These are phyloP conservation scores for Andrena flavipes DNA, from an alignment of 2,888 invertebrate species.

Conservation along the genomic window DNA sequence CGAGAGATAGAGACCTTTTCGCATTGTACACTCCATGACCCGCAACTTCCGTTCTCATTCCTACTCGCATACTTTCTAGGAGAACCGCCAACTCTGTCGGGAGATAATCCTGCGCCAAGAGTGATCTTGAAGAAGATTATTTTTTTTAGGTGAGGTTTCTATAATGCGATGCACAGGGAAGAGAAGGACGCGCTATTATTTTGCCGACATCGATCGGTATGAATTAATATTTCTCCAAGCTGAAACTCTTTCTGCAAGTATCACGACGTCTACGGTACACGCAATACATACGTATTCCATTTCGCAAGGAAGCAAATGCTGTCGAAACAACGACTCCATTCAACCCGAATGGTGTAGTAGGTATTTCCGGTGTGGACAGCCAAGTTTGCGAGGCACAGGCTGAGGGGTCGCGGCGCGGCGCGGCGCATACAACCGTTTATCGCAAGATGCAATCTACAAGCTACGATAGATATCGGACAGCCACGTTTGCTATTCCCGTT, in stretches of 20 bases:
- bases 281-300: not conserved
- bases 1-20: not conserved
- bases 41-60: conserved; percentile 33
- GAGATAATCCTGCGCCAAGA: not conserved
- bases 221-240: not conserved
- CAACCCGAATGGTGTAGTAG: conserved; percentile 51
- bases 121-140: not conserved
- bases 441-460: conserved; percentile 43
- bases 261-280: not conserved
- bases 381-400: conserved; percentile 34
- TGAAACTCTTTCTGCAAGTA: not conserved
- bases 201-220: not conserved
- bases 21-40: not conserved
- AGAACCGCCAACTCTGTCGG: not conserved
- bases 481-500: conserved; percentile 9
- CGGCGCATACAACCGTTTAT: conserved; percentile 43
- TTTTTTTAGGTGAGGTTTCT: too few relatives aligned
- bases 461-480: conserved; percentile 45
- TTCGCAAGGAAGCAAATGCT: conserved; percentile 31
- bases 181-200: too few relatives aligned
- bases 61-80: not conserved
- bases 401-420: conserved; percentile 22
- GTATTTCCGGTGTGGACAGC: conserved; percentile 62
- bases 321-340: conserved; percentile 59
- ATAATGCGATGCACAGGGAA: too few relatives aligned